phyloP scores from a whole-genome alignment of 2,113 vertebrate species.

The Aldabrachelys gigantea region DNA sequence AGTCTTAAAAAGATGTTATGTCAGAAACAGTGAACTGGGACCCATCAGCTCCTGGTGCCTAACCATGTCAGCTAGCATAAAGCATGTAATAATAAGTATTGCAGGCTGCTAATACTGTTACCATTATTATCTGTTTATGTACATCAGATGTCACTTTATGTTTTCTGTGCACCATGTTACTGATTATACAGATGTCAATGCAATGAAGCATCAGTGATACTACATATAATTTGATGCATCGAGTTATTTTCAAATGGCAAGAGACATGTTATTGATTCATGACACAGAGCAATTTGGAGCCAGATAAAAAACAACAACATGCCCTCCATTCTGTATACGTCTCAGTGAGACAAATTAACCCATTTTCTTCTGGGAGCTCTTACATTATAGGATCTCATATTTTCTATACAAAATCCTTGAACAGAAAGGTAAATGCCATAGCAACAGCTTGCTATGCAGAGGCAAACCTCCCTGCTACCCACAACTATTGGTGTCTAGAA shows the following conservation, averaged over 20 bases:
- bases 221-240: neutral
- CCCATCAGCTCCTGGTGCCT: neutral
- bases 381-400: neutral
- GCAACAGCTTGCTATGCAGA: conserved; percentile 48
- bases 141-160: neutral
- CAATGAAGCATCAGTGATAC: neutral
- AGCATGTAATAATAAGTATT: neutral
- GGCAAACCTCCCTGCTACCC: neutral
- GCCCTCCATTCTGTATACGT: accelerated
- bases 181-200: conserved; percentile 1
- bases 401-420: neutral
- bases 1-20: no score
- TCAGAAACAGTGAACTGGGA: neutral
- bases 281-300: neutral
- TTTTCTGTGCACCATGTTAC: neutral
- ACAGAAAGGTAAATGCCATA: conserved; percentile 50
- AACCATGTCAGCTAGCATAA: neutral
- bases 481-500: neutral
- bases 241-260: neutral
- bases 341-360: conserved; percentile 10
- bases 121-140: neutral
- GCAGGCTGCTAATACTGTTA: neutral
- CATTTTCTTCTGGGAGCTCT: neutral
- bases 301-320: neutral
- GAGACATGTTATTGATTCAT: neutral